Evolutionary conservation across 2,113 vertebrate genomes (phyloP), one percentile per base, ranked within the genome.

Genomic region (Oreochromis spilurus): DNA sequence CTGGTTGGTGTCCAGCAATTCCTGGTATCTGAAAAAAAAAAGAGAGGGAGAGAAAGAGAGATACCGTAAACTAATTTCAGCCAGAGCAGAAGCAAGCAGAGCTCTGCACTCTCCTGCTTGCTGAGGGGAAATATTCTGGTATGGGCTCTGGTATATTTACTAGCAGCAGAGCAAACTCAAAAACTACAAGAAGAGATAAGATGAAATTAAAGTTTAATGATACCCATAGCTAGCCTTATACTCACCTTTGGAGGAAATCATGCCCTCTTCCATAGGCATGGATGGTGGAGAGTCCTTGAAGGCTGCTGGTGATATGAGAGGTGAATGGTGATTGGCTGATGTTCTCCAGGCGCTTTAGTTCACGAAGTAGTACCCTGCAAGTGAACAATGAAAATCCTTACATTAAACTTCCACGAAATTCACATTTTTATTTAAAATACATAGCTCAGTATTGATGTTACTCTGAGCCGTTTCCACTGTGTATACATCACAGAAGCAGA

Each of bases 251-350:
- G 83, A 96, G 92, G 89, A 97, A 97, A 88, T 96, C 94, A 0
- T 60, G 84, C 9, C 91, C 95, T 91, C 95, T 94, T 87, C 95
- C 95, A 52, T 96, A 97, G 38, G 97, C 97, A 9, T 97, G 96
- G 89, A 97, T 97, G 67, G 96, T 97, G 78, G 96, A 96, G 82
- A 97, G 94, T 57, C 97, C 97, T 92, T 97, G 97, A 45, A 97
- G 92, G 72, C 96, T 97, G 93, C 96, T 96, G 86, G 97, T 96
- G 92, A 97, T 95, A 89, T 97, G 97, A 75, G 97, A 97, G 91
- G 95, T 96, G 89, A 97, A 97, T 55, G 97, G 97, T 40, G 97
- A 97, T 72, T 96, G 97, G 90, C 96, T 97, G 93, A 97, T 96
- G 86, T 97, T 97, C 86, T 97, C 96, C 87, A 97, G 84, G 7